Evolutionary conservation across 2,888 invertebrate genomes (phyloP).

Genomic region (Eudasyphora cyanicolor): DNA sequence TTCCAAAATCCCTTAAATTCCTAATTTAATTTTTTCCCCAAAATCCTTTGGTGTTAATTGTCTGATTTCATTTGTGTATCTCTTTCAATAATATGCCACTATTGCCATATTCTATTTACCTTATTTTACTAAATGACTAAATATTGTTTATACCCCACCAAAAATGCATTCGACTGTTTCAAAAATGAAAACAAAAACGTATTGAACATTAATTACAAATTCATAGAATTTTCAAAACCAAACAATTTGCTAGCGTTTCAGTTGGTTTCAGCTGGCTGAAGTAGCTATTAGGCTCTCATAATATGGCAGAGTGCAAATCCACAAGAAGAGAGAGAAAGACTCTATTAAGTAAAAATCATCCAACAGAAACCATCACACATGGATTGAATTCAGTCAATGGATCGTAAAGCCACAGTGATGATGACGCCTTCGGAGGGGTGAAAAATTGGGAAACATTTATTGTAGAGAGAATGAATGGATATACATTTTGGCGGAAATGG

Average conservation of each 20-base stretch:
- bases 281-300: neutral
- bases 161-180: neutral
- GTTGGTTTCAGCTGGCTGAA: neutral
- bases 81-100: too few relatives aligned
- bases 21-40: too few relatives aligned
- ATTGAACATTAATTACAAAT: neutral
- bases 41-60: too few relatives aligned
- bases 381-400: neutral
- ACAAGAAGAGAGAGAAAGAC: neutral
- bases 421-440: too few relatives aligned
- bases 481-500: too few relatives aligned
- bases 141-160: neutral
- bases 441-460: too few relatives aligned
- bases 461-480: too few relatives aligned
- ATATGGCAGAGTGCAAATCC: neutral
- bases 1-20: too few relatives aligned
- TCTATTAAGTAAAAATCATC: neutral
- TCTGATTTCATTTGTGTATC: too few relatives aligned
- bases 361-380: constrained; percentile 7
- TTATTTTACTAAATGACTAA: too few relatives aligned
- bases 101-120: too few relatives aligned
- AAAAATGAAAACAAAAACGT: neutral
- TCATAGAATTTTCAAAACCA: neutral
- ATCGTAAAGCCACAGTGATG: constrained; percentile 3
- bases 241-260: neutral